A percentile compares a stretch with the other conserved stretches of the same genome.
Conservation (phyloP, 2,888 invertebrate genomes). For the Trachelus troglodyta region DNA sequence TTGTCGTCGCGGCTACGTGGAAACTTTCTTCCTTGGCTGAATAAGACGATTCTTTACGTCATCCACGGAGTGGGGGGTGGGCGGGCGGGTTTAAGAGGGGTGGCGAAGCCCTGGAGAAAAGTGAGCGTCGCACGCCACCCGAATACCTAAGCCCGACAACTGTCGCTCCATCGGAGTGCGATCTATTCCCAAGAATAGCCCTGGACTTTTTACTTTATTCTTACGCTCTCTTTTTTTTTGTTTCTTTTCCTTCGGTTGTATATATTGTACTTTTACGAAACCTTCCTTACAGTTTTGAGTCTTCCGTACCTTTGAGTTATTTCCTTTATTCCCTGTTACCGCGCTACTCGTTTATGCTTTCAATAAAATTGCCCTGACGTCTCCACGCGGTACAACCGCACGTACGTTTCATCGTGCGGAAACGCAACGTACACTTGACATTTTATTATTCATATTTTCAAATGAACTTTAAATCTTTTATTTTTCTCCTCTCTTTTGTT, state of each 20-base stretch:
- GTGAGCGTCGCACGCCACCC: constrained; percentile 40
- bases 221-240: background rate
- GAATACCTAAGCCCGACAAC: constrained; percentile 45
- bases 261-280: constrained; percentile 27
- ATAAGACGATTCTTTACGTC: constrained; percentile 60
- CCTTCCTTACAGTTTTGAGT: constrained; percentile 28
- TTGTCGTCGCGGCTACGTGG: constrained; percentile 51
- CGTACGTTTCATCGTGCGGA: background rate
- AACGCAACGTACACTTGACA: background rate
- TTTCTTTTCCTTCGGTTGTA: background rate
- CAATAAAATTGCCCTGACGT: background rate
- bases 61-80: constrained; percentile 33
- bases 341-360: background rate
- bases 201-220: background rate
- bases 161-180: constrained; percentile 23
- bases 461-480: background rate
- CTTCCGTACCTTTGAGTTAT: background rate
- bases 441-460: background rate
- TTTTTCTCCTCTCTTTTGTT: background rate
- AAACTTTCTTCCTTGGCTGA: constrained; percentile 44
- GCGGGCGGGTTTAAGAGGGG: background rate
- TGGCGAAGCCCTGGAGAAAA: constrained; percentile 39
- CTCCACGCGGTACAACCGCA: background rate
- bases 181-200: constrained; percentile 11
- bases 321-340: background rate